Percentiles rank a stretch among this genome's conserved stretches.
Evolutionary conservation across 1,140 invertebrate genomes (phyloP).

Genomic region (Lanistes nyassanus): DNA sequence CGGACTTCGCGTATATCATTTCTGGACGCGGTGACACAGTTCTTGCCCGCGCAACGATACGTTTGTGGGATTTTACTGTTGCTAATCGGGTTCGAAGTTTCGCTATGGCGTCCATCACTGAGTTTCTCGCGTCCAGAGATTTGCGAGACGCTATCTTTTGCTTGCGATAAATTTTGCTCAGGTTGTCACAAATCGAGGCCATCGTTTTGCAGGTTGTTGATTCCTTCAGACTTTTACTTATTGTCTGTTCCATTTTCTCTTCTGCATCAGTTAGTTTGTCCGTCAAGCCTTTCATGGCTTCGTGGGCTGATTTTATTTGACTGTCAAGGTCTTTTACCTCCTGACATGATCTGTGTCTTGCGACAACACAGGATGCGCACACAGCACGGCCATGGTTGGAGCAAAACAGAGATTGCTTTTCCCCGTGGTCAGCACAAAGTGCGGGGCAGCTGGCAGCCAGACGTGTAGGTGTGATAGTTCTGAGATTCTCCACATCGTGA

Average conservation of each 20-base stretch:
- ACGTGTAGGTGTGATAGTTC: background rate
- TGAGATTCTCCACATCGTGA: constrained; percentile 1
- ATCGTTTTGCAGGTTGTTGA: background rate
- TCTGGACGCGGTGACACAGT: background rate
- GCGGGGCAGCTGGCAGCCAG: background rate
- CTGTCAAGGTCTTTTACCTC: background rate
- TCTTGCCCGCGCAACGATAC: background rate
- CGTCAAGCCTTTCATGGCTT: background rate
- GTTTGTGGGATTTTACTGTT: background rate
- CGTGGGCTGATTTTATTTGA: background rate
- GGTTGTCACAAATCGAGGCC: too few relatives aligned
- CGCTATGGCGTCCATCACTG: background rate
- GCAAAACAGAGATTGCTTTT: background rate
- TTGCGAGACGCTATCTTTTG: background rate
- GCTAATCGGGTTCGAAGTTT: background rate
- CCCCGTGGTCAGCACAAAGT: background rate
- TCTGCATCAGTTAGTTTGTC: background rate
- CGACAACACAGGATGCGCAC: background rate
- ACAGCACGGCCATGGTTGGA: background rate
- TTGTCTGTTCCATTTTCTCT: background rate
- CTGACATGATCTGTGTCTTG: background rate
- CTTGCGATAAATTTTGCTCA: background rate
- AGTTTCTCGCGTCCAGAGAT: too few relatives aligned
- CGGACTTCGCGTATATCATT: too few relatives aligned
- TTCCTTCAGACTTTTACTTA: background rate